phyloP scores from a whole-genome alignment of 2,888 invertebrate genomes.

The Nomada goodeniana region DNA sequence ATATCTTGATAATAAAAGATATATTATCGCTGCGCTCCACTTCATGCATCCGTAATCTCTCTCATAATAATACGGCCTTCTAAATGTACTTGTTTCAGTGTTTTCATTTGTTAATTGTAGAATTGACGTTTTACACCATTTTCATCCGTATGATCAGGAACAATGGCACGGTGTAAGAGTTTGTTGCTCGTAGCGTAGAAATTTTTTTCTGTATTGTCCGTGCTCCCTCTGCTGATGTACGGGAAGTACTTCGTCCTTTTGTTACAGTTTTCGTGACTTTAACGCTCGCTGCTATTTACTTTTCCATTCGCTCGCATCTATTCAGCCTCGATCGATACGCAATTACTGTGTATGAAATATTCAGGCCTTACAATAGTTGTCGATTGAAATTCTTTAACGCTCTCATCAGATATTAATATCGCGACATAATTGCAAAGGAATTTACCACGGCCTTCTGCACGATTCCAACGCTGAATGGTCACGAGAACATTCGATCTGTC shows the following conservation, averaged over 20 bases:
- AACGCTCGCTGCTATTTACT: constrained; percentile 11
- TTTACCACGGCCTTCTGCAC: background rate
- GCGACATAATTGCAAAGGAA: background rate
- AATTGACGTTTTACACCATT: constrained; percentile 1
- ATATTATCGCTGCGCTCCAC: constrained; percentile 20
- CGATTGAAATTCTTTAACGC: constrained; percentile 10
- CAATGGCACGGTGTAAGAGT: constrained; percentile 58
- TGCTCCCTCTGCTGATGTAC: background rate
- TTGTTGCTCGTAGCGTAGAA: constrained; percentile 8
- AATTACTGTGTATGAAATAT: constrained; percentile 28
- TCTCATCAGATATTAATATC: background rate
- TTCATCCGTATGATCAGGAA: constrained; percentile 49
- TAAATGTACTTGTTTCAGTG: constrained; percentile 3
- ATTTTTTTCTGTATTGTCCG: background rate
- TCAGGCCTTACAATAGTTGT: background rate
- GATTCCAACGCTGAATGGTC: background rate
- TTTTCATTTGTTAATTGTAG: constrained; percentile 13
- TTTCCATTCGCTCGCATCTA: constrained; percentile 7
- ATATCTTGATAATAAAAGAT: constrained; percentile 31
- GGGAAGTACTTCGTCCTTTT: background rate
- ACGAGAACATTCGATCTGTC: background rate
- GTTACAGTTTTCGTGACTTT: constrained; percentile 16
- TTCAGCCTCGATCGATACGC: constrained; percentile 19
- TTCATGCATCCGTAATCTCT: constrained; percentile 8
- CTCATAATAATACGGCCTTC: background rate